These are phyloP conservation scores for Daktulosphaira vitifoliae DNA, from an alignment of 1,140 invertebrate species.

Conservation along the genomic window DNA sequence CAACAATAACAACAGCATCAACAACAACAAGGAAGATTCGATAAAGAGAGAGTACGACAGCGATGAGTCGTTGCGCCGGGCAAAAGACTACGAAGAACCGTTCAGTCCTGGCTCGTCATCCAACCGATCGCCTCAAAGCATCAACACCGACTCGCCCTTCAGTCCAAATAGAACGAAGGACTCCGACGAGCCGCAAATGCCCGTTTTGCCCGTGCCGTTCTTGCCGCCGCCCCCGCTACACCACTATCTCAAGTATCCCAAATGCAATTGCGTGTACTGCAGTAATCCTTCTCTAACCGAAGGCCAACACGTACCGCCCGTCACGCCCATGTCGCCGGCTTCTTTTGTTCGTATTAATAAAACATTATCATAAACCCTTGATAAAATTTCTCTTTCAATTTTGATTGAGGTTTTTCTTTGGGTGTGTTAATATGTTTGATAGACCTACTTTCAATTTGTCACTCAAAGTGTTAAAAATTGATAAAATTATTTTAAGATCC, in stretches of 20 bases:
- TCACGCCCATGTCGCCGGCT: conserved; percentile 51
- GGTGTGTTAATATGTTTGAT: too few relatives aligned
- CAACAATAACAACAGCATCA: conserved; percentile 40
- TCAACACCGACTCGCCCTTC: conserved; percentile 49
- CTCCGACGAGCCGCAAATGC: conserved; percentile 33
- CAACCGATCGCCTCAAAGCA: conserved; percentile 48
- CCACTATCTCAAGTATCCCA: conserved; percentile 44
- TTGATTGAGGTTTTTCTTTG: too few relatives aligned
- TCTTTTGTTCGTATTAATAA: too few relatives aligned
- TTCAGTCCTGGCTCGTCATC: conserved; percentile 50
- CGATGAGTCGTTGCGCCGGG: conserved; percentile 43
- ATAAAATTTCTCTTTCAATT: too few relatives aligned
- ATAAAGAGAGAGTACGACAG: conserved; percentile 47
- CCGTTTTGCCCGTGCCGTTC: conserved; percentile 37
- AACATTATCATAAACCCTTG: too few relatives aligned
- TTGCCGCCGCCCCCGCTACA: conserved; percentile 19
- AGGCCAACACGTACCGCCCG: conserved; percentile 50
- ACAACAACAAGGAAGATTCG: conserved; percentile 46
- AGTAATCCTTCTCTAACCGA: conserved; percentile 43
- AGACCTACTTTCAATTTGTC: too few relatives aligned
- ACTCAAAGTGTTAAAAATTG: too few relatives aligned
- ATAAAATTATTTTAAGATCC: too few relatives aligned
- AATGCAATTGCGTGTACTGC: conserved; percentile 43
- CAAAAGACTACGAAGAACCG: conserved; percentile 47
- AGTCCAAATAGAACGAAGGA: conserved; percentile 47